Conservation (phyloP, 2,888 invertebrate species). For the Cremastobaeus sp. region DNA sequence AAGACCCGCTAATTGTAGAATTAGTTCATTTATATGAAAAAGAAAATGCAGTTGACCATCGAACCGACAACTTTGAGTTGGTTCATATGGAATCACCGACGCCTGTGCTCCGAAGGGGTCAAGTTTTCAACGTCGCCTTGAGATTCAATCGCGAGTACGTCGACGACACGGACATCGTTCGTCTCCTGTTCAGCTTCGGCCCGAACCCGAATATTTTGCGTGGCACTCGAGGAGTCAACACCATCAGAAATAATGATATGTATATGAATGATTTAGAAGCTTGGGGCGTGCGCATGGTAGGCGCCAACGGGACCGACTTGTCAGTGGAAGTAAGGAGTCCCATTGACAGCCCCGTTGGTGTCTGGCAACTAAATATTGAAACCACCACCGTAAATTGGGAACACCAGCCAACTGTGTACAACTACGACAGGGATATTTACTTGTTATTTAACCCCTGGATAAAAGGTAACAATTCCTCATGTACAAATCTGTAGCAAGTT, state of each 20-base stretch:
- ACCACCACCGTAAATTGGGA: slow-evolving; percentile 79
- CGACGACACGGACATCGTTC: slow-evolving; percentile 82
- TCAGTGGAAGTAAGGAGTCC: slow-evolving; percentile 83
- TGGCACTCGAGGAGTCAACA: slow-evolving; percentile 80
- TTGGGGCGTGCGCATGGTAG: slow-evolving; percentile 78
- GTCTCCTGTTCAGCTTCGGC: slow-evolving; percentile 84
- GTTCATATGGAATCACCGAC: slow-evolving; percentile 83
- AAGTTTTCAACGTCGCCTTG: slow-evolving; percentile 84
- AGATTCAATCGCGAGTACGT: slow-evolving; percentile 83
- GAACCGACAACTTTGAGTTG: slow-evolving; percentile 84
- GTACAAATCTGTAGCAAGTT: too few species aligned
- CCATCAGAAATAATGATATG: slow-evolving; percentile 70
- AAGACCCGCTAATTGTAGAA: slow-evolving; percentile 81
- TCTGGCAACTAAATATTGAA: slow-evolving; percentile 84
- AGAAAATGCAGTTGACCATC: slow-evolving; percentile 85
- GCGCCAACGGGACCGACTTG: slow-evolving; percentile 68
- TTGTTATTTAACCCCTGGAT: slow-evolving; percentile 91
- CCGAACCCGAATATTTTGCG: slow-evolving; percentile 80
- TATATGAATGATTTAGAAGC: slow-evolving; percentile 70
- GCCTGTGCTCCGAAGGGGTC: slow-evolving; percentile 85
- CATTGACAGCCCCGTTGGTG: slow-evolving; percentile 83
- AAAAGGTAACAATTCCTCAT: slow-evolving; percentile 85
- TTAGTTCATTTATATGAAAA: slow-evolving; percentile 83
- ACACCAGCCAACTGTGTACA: slow-evolving; percentile 78
- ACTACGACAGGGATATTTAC: slow-evolving; percentile 85